A percentile compares a stretch with the other conserved stretches of the same genome.
phyloP scores from a whole-genome alignment of 2,113 vertebrate species.

The Mungos mungo region DNA sequence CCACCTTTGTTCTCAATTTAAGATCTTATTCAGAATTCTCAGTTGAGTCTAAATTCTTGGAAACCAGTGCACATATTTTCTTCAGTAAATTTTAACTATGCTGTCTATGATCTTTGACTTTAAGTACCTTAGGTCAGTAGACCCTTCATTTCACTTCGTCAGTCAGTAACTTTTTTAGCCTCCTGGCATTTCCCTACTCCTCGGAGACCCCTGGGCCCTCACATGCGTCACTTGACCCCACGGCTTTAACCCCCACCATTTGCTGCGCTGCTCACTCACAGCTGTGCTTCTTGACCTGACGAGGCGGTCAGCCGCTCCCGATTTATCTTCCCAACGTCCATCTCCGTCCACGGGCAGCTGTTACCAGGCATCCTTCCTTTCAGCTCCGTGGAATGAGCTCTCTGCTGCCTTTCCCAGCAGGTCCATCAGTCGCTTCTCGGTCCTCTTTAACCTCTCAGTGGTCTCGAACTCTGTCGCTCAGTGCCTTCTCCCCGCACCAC shows the following conservation, averaged over 20 bases:
- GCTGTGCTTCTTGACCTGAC: neutral
- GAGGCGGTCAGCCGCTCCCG: fast-evolving
- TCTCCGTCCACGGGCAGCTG: fast-evolving
- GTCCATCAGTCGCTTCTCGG: neutral
- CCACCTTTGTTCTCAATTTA: neutral
- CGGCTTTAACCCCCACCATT: neutral
- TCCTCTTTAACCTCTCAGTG: no score
- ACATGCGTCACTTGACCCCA: fast-evolving
- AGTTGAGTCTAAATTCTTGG: neutral
- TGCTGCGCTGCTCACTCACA: neutral
- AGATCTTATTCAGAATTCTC: neutral
- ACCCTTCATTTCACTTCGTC: neutral
- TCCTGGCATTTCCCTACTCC: neutral
- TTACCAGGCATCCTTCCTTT: neutral
- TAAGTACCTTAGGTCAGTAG: neutral
- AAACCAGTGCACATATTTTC: neutral
- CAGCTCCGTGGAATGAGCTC: neutral
- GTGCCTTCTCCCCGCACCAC: neutral
- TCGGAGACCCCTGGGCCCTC: neutral
- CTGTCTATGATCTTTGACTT: neutral
- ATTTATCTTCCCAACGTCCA: neutral
- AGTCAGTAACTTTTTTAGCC: neutral
- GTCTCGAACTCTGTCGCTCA: fast-evolving
- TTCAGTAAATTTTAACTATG: neutral
- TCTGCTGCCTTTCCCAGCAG: neutral